Conservation (phyloP, 1,140 invertebrate genomes). For the Euwallacea fornicatus region DNA sequence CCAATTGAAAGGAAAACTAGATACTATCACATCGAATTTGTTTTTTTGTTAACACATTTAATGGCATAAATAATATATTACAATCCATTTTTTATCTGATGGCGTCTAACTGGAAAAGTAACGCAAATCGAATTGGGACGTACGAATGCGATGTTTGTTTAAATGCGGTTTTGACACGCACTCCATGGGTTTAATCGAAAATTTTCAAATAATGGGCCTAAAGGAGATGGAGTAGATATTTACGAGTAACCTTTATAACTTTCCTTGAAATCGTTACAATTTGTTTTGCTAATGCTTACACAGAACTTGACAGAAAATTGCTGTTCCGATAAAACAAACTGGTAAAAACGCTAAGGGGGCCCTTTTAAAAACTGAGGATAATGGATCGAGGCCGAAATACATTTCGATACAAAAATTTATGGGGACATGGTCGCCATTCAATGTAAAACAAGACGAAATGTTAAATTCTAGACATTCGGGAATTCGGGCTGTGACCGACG, state of each 20-base stretch:
- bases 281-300: slow-evolving; percentile 32
- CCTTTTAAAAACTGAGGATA: slow-evolving; percentile 20
- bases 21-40: slow-evolving; percentile 34
- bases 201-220: slow-evolving; percentile 12
- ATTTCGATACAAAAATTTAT: slow-evolving; percentile 45
- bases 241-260: slow-evolving; percentile 9
- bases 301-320: slow-evolving; percentile 26
- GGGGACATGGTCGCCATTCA: slow-evolving; percentile 42
- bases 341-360: slow-evolving; percentile 19
- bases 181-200: slow-evolving; percentile 4
- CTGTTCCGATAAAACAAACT: slow-evolving; percentile 19
- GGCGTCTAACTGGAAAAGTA: slow-evolving; percentile 12
- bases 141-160: slow-evolving; percentile 16
- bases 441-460: slow-evolving; percentile 50
- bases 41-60: slow-evolving; percentile 39
- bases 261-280: slow-evolving; percentile 14
- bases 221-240: slow-evolving; percentile 6
- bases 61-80: slow-evolving; percentile 37
- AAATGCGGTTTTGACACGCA: slow-evolving; percentile 22
- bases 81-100: slow-evolving; percentile 37
- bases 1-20: slow-evolving; percentile 30
- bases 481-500: slow-evolving; percentile 24
- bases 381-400: slow-evolving; percentile 33
- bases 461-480: slow-evolving; percentile 41
- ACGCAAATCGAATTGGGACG: slow-evolving; percentile 5